Percentiles rank a stretch among this genome's conserved stretches.
Conservation (phyloP, 1,140 invertebrate genomes). For the Muscidifurax raptorellus region DNA sequence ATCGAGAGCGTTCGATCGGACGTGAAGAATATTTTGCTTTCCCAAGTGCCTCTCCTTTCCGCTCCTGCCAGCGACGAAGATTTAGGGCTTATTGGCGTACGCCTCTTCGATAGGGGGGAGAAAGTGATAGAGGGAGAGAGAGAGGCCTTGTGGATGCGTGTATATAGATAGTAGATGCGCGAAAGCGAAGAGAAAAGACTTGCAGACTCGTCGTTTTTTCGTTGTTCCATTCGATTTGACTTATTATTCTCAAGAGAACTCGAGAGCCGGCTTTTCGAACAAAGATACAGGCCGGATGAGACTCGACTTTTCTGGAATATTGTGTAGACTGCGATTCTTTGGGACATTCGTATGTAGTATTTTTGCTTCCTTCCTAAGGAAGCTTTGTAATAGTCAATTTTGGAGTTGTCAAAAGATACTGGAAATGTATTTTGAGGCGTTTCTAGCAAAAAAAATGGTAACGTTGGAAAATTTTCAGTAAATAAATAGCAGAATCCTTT, state of each 20-base stretch:
- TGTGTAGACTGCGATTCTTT: background rate
- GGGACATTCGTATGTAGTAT: background rate
- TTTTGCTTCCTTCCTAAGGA: background rate
- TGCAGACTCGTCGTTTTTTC: conserved; percentile 34
- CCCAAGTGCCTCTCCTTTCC: conserved; percentile 45
- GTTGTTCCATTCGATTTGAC: conserved; percentile 41
- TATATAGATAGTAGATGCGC: background rate
- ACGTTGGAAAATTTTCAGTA: no score
- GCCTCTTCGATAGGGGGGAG: background rate
- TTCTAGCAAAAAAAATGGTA: no score
- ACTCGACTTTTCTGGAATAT: background rate
- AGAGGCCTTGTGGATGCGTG: background rate
- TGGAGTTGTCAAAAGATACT: no score
- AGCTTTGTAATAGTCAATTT: no score
- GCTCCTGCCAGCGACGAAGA: conserved; percentile 6
- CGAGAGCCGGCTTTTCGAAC: background rate
- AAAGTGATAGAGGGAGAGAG: background rate
- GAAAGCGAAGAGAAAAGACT: conserved; percentile 2
- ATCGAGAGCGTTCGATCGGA: conserved; percentile 13
- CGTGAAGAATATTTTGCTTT: conserved; percentile 50
- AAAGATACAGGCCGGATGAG: conserved; percentile 1
- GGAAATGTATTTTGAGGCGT: no score
- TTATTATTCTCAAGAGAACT: conserved; percentile 21
- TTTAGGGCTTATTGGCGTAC: conserved; percentile 41
- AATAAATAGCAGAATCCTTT: no score